phyloP scores from a whole-genome alignment of 2,888 invertebrate genomes.

The Leptopilina myrica region DNA sequence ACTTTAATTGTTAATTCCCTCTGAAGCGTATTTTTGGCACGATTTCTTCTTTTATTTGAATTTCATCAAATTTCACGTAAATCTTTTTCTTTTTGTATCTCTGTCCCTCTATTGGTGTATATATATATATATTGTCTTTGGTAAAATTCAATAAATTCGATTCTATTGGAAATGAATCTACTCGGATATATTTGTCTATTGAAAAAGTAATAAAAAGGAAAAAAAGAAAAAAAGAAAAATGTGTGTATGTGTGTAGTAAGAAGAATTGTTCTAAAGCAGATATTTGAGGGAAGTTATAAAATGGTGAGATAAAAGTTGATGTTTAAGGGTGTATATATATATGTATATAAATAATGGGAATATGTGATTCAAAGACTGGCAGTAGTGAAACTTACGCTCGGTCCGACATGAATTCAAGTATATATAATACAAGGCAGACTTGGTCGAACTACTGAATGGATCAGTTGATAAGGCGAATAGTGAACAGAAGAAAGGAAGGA shows the following conservation, averaged over 20 bases:
- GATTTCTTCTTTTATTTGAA: slow-evolving; percentile 9
- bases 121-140: neutral
- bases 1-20: neutral
- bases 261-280: neutral
- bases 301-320: slow-evolving; percentile 22
- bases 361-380: slow-evolving; percentile 11
- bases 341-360: neutral
- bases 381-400: slow-evolving; percentile 19
- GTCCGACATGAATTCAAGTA: slow-evolving; percentile 15
- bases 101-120: neutral
- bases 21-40: neutral
- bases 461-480: slow-evolving; percentile 22
- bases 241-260: neutral
- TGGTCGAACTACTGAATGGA: slow-evolving; percentile 24
- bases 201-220: neutral
- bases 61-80: neutral
- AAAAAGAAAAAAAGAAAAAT: neutral
- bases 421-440: slow-evolving; percentile 21
- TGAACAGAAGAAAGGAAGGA: slow-evolving; percentile 10
- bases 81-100: neutral
- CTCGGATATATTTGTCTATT: neutral
- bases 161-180: neutral
- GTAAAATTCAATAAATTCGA: slow-evolving; percentile 7
- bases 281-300: neutral
- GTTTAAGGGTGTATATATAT: neutral